A percentile compares a stretch with the other conserved stretches of the same genome.
These are phyloP conservation scores for Manis pentadactyla DNA, from an alignment of 2,797 vertebrate species.

Conservation along the genomic window DNA sequence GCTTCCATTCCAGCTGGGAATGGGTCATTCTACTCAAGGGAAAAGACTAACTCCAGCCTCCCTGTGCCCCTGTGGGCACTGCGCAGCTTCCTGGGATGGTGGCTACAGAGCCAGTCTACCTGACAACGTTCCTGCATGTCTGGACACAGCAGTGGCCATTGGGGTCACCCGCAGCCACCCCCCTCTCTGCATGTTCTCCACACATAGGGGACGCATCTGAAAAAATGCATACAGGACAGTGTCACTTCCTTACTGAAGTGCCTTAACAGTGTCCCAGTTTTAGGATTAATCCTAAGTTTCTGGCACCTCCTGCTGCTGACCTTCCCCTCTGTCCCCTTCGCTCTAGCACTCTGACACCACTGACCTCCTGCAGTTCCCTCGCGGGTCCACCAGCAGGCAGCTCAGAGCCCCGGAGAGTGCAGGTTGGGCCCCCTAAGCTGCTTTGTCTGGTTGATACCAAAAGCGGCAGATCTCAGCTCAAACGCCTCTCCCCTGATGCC, in stretches of 20 bases:
- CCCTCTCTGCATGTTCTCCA: not conserved
- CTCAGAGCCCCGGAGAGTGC: too few relatives aligned
- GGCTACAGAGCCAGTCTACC: not conserved
- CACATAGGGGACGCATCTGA: not conserved
- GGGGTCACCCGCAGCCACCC: not conserved
- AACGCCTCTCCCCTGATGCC: not conserved
- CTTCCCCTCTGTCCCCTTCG: not conserved
- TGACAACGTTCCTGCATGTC: too few relatives aligned
- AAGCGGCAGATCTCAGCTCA: not conserved
- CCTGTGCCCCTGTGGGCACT: accelerated
- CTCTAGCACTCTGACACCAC: not conserved
- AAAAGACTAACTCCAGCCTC: not conserved
- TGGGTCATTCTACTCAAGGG: not conserved
- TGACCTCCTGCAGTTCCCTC: too few relatives aligned
- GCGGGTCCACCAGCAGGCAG: not conserved
- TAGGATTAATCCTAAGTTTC: not conserved
- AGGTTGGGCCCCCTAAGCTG: not conserved
- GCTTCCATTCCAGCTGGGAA: not conserved
- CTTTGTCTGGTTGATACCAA: not conserved
- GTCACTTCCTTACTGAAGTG: not conserved
- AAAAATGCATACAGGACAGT: not conserved
- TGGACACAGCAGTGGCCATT: not conserved
- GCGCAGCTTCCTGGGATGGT: not conserved
- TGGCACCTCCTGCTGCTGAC: not conserved
- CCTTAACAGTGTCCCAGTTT: too few relatives aligned